A percentile compares a stretch with the other conserved stretches of the same genome.
Evolutionary conservation across 2,888 invertebrate species (phyloP).

Genomic region (Eupithecia inturbata): DNA sequence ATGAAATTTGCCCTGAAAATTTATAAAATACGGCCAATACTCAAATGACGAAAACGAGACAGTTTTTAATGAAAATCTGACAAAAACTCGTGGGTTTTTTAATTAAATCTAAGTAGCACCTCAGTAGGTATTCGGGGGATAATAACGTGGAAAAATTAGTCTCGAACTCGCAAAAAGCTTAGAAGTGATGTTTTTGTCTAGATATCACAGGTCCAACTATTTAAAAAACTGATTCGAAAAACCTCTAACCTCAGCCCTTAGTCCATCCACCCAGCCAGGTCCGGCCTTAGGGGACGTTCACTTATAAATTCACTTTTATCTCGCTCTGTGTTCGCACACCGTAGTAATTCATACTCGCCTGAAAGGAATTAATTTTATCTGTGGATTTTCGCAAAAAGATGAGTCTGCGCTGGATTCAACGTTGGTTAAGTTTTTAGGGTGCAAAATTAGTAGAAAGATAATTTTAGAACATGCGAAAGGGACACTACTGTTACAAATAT

Average conservation of each 20-base stretch:
- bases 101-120: too few relatives aligned
- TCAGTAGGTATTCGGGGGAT: too few relatives aligned
- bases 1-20: too few relatives aligned
- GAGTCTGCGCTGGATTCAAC: constrained; percentile 36
- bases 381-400: constrained; percentile 41
- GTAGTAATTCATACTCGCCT: constrained; percentile 52
- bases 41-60: too few relatives aligned
- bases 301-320: constrained; percentile 56
- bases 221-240: too few relatives aligned
- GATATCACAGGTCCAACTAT: too few relatives aligned
- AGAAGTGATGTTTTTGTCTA: too few relatives aligned
- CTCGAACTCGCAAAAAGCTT: background rate
- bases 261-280: constrained; percentile 20
- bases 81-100: too few relatives aligned
- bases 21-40: too few relatives aligned
- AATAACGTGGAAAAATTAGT: background rate
- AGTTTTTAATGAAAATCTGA: too few relatives aligned
- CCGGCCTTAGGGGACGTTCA: constrained; percentile 34
- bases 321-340: constrained; percentile 45
- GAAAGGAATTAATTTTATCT: constrained; percentile 55
- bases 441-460: constrained; percentile 6
- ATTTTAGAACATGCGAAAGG: background rate
- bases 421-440: constrained; percentile 29
- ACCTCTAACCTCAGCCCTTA: constrained; percentile 1
- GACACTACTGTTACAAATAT: too few relatives aligned